phyloP scores from a whole-genome alignment of 2,797 vertebrate species.

The Hydrolagus colliei region DNA sequence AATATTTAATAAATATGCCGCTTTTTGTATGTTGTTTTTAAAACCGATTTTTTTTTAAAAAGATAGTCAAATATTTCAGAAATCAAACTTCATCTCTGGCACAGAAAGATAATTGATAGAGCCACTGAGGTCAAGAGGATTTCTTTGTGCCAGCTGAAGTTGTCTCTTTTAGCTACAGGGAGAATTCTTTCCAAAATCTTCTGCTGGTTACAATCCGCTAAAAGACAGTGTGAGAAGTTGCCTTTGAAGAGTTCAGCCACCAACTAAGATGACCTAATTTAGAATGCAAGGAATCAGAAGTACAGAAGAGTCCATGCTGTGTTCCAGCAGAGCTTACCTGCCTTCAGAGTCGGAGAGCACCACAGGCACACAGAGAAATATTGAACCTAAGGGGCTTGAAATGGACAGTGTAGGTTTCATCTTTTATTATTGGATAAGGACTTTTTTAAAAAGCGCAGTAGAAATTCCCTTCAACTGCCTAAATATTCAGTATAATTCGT shows the following conservation, averaged over 20 bases:
- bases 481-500: conserved; percentile 33
- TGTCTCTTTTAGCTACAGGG: conserved; percentile 38
- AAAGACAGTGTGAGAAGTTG: conserved; percentile 58
- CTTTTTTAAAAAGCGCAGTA: conserved; percentile 45
- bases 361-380: conserved; percentile 44
- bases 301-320: conserved; percentile 42
- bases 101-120: conserved; percentile 23
- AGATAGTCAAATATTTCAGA: not conserved
- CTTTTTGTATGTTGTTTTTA: not conserved
- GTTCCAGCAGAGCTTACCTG: conserved; percentile 44
- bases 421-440: conserved; percentile 61
- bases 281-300: conserved; percentile 59
- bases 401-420: conserved; percentile 53
- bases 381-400: conserved; percentile 52
- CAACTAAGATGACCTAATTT: conserved; percentile 66
- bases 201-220: conserved; percentile 39
- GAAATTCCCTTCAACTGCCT: conserved; percentile 56
- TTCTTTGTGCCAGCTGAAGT: conserved; percentile 38
- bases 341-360: conserved; percentile 45
- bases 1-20: not conserved
- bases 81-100: not conserved
- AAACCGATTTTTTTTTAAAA: conserved; percentile 13
- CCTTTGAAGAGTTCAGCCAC: conserved; percentile 66
- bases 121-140: conserved; percentile 24
- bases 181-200: conserved; percentile 45